A percentile compares a stretch with the other conserved stretches of the same genome.
Evolutionary conservation across 2,113 vertebrate species (phyloP).

Genomic region (Azemiops feae): DNA sequence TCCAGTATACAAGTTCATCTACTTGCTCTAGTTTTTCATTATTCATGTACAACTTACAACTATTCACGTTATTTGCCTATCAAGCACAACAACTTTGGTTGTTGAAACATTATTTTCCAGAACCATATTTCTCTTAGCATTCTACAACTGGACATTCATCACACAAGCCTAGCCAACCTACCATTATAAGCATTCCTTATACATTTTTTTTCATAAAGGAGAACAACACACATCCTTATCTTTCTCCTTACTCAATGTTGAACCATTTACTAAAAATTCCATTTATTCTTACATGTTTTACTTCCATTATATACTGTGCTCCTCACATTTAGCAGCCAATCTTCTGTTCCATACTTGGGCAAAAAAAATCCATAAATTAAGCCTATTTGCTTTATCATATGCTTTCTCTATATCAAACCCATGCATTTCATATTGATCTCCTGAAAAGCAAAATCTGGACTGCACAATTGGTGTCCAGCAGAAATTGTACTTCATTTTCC

Average conservation of each 20-base stretch:
- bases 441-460: not conserved
- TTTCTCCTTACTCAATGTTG: not conserved
- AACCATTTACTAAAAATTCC: not conserved
- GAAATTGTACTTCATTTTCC: not conserved
- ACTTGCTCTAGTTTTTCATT: not conserved
- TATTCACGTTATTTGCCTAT: not conserved
- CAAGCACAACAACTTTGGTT: not conserved
- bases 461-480: not conserved
- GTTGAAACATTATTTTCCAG: not conserved
- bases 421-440: not conserved
- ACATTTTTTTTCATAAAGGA: not conserved
- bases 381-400: not conserved
- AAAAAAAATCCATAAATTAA: not conserved
- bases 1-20: not conserved
- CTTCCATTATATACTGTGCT: not conserved
- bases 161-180: not conserved
- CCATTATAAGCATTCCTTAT: not conserved
- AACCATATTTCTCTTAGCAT: not conserved
- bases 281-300: not conserved
- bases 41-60: not conserved
- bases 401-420: not conserved
- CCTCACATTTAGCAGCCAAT: not conserved
- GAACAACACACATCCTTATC: not conserved
- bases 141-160: not conserved
- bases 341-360: not conserved